Evolutionary conservation across 1,140 invertebrate genomes (phyloP), one percentile per base, ranked within the genome.

Genomic region (Mizuhopecten yessoensis): DNA sequence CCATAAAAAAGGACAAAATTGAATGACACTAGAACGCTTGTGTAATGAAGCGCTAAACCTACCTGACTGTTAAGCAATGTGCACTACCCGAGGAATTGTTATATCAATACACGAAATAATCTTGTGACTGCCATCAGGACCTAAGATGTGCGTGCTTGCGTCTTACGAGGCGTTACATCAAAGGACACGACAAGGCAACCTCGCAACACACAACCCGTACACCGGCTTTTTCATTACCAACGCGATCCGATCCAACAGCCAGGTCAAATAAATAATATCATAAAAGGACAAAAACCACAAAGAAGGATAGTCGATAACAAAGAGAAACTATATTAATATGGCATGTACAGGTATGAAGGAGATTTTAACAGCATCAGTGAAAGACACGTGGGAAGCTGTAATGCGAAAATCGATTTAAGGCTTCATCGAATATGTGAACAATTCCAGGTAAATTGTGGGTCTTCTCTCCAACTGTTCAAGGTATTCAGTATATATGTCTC

Each of bases 101-200:
- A 45, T 45, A n/a, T n/a, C 10, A 17, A 29, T 29, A 75, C 23
- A 75, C 5, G 0, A 5, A 0, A n/a, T 75, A n/a, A 29, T n/a
- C 29, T 75, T 75, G 57, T 75, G 57, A 13, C 17, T 75, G 57
- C 23, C 57, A 17, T 0, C 5, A n/a, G 5, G n/a, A 75, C 11
- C 9, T 29, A 75, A 11, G 2, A 75, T 75, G 57, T 75, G 57
- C 57, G 57, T 75, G 57, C n/a, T 0, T 0, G 23, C 23, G 0
- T 75, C n/a, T n/a, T 75, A 29, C 57, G n/a, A n/a, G 57, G n/a
- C n/a, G n/a, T 75, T 75, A 75, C 57, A 75, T 75, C 57, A 75
- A 75, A 75, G 57, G n/a, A n/a, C n/a, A 75, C 29, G 5, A 29
- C 23, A n/a, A 75, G 57, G n/a, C n/a, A 75, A 75, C n/a, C n/a